A percentile compares a stretch with the other conserved stretches of the same genome.
phyloP scores from a whole-genome alignment of 2,888 invertebrate genomes.

The Theodoxus fluviatilis region DNA sequence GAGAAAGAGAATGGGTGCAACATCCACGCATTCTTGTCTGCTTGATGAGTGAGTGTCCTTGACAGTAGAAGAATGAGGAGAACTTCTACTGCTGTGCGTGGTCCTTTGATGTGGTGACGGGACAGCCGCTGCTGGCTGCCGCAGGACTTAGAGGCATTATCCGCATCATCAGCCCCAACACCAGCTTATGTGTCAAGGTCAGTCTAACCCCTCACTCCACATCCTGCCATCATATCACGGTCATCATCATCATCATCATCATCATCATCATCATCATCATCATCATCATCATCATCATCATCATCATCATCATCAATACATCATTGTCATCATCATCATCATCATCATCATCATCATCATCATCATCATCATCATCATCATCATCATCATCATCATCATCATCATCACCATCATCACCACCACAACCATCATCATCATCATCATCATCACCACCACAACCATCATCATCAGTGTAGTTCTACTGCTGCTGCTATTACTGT shows the following conservation, averaged over 20 bases:
- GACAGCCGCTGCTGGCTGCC: slow-evolving; percentile 81
- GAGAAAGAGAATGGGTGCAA: too few relatives aligned
- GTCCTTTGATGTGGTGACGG: slow-evolving; percentile 82
- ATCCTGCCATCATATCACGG: too few relatives aligned
- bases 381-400: not conserved
- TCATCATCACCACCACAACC: slow-evolving; percentile 2
- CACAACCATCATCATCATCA: slow-evolving; percentile 6
- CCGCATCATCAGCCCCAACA: slow-evolving; percentile 83
- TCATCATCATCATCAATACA: not conserved
- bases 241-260: not conserved
- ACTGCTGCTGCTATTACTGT: too few relatives aligned
- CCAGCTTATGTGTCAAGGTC: slow-evolving; percentile 81
- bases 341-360: slow-evolving; percentile 8
- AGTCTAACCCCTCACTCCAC: too few relatives aligned
- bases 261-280: not conserved
- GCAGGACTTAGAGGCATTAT: slow-evolving; percentile 92
- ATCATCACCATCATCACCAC: not conserved
- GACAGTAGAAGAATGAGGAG: slow-evolving; percentile 78
- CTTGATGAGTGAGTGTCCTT: not conserved
- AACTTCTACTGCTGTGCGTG: slow-evolving; percentile 96
- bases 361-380: not conserved
- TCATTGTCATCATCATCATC: not conserved
- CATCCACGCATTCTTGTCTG: not conserved
- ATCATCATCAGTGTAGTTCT: not conserved
- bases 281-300: slow-evolving; percentile 13